Percentiles rank a stretch among this genome's conserved stretches.
These are phyloP conservation scores for Cisticola juncidis DNA, from an alignment of 2,113 vertebrate genomes.

Conservation along the genomic window DNA sequence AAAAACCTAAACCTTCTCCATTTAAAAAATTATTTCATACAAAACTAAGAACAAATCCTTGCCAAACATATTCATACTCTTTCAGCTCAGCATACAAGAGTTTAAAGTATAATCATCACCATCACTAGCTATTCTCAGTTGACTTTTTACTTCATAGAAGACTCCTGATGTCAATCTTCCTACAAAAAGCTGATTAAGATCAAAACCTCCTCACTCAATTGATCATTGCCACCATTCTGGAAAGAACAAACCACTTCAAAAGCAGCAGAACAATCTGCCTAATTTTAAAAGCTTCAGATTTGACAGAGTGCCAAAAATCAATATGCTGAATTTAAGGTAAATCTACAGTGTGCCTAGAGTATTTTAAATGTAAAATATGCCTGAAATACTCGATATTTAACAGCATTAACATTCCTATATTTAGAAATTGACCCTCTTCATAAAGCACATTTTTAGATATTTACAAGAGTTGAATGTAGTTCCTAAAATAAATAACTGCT, in stretches of 20 bases:
- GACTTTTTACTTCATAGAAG: neutral
- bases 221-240: neutral
- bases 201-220: neutral
- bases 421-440: neutral
- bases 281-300: neutral
- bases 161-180: neutral
- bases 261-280: neutral
- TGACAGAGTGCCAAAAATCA: neutral
- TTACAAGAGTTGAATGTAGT: neutral
- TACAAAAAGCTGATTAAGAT: constrained; percentile 7
- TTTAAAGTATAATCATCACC: neutral
- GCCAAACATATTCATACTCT: neutral
- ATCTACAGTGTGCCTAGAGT: neutral
- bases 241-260: constrained; percentile 36
- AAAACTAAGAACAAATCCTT: neutral
- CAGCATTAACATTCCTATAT: neutral
- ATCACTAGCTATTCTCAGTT: neutral
- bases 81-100: neutral
- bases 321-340: neutral
- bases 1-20: neutral
- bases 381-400: neutral
- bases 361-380: neutral
- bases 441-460: neutral
- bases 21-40: neutral
- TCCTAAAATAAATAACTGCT: neutral